phyloP scores from a whole-genome alignment of 2,888 invertebrate species.

The Pandemis heparana region DNA sequence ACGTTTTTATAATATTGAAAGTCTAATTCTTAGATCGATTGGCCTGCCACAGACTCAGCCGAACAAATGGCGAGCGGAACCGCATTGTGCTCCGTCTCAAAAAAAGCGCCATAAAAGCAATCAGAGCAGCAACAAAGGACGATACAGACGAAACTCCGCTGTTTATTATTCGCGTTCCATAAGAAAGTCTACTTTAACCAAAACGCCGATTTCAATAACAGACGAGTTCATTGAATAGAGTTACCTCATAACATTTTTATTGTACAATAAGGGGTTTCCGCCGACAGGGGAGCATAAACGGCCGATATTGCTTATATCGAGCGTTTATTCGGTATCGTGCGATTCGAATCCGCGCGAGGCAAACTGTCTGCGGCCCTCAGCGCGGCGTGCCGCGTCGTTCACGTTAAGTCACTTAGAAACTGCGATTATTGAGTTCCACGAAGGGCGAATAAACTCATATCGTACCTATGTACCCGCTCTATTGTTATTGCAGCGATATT shows the following conservation, averaged over 20 bases:
- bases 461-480: conserved; percentile 45
- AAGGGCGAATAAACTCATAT: conserved; percentile 52
- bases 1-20: conserved; percentile 38
- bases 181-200: conserved; percentile 73
- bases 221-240: conserved; percentile 81
- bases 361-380: conserved; percentile 41
- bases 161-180: conserved; percentile 67
- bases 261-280: conserved; percentile 78
- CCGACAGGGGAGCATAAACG: conserved; percentile 67
- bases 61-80: conserved; percentile 43
- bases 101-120: conserved; percentile 59
- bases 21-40: conserved; percentile 33
- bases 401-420: conserved; percentile 70
- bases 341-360: conserved; percentile 43
- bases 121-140: conserved; percentile 63
- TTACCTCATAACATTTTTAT: conserved; percentile 84
- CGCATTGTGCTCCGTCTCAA: conserved; percentile 46
- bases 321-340: conserved; percentile 58
- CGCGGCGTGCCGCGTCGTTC: conserved; percentile 52
- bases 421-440: conserved; percentile 63
- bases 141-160: conserved; percentile 58
- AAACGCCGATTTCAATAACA: conserved; percentile 81
- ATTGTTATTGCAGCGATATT: conserved; percentile 50
- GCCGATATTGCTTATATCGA: conserved; percentile 74
- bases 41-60: conserved; percentile 14